A percentile compares a stretch with the other conserved stretches of the same genome.
Evolutionary conservation across 2,113 vertebrate species (phyloP).

Genomic region (Percopsis transmontana): DNA sequence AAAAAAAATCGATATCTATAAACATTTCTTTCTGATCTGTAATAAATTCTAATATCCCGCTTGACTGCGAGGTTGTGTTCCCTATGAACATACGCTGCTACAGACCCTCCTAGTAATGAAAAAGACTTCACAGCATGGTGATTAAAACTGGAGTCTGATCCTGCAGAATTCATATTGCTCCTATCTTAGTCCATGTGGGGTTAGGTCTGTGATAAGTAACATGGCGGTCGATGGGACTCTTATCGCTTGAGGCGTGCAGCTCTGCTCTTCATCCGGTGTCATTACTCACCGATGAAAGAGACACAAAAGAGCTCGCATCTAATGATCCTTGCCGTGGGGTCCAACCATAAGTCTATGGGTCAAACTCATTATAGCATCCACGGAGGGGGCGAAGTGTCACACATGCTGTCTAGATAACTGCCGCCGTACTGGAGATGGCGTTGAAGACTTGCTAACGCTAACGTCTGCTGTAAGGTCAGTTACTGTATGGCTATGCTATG

Average conservation of each 20-base stretch:
- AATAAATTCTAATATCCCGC: too few relatives aligned
- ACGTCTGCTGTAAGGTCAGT: not conserved
- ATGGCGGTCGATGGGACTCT: not conserved
- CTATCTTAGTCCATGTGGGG: not conserved
- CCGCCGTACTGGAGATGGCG: not conserved
- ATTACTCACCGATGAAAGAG: conserved; percentile 26
- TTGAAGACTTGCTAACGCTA: not conserved
- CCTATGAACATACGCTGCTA: too few relatives aligned
- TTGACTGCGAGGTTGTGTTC: too few relatives aligned
- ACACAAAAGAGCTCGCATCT: conserved; percentile 38
- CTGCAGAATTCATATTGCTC: not conserved
- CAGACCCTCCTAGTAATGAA: not conserved
- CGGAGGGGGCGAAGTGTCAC: conserved; percentile 17
- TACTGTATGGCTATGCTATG: too few relatives aligned
- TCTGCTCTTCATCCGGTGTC: conserved; percentile 21
- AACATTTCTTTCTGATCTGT: not conserved
- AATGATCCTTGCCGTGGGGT: conserved; percentile 24
- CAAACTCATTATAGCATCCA: conserved; percentile 35
- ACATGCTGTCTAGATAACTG: conserved; percentile 8
- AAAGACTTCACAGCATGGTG: not conserved
- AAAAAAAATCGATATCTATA: not conserved
- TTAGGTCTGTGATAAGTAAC: not conserved
- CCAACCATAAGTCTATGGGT: conserved; percentile 37
- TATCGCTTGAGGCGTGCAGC: not conserved
- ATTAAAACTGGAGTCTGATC: not conserved